These are phyloP conservation scores for Mormyrus hasselquistii DNA, from an alignment of 2,797 vertebrate genomes.

Conservation along the genomic window DNA sequence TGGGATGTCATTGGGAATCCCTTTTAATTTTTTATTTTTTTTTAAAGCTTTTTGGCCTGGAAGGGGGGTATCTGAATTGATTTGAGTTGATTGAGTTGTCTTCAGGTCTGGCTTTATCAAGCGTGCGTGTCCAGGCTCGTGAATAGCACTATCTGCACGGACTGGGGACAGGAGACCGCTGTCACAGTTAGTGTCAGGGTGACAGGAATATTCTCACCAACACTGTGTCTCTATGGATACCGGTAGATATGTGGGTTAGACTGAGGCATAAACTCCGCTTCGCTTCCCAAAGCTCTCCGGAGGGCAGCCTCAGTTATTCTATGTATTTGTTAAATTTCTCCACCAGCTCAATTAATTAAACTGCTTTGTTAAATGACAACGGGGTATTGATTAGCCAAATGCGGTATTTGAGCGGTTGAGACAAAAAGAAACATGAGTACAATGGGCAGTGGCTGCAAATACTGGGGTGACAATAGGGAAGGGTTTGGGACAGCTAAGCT, in stretches of 20 bases:
- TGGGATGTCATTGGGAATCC: conserved; percentile 38
- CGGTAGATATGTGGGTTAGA: background rate
- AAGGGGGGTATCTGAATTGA: conserved; percentile 34
- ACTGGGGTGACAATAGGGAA: background rate
- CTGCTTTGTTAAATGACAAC: background rate
- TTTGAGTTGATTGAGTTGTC: too few species aligned
- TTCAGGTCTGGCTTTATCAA: background rate
- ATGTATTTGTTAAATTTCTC: background rate
- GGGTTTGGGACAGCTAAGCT: background rate
- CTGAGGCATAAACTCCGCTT: background rate
- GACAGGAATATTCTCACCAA: background rate
- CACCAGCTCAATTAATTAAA: background rate
- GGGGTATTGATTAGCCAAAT: background rate
- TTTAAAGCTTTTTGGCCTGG: conserved; percentile 19
- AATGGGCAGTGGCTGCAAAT: background rate
- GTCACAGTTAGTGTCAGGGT: background rate
- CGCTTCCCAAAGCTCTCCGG: background rate
- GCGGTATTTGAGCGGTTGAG: background rate
- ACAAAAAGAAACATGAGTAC: background rate
- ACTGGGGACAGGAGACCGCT: background rate
- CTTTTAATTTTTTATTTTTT: conserved; percentile 33
- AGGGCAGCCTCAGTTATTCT: background rate
- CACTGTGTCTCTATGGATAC: background rate
- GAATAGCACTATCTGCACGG: background rate
- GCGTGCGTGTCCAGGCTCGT: background rate